Evolutionary conservation across 2,797 vertebrate genomes (phyloP), one percentile per base, ranked within the genome.

Genomic region (Platyrinchus mystaceus): DNA sequence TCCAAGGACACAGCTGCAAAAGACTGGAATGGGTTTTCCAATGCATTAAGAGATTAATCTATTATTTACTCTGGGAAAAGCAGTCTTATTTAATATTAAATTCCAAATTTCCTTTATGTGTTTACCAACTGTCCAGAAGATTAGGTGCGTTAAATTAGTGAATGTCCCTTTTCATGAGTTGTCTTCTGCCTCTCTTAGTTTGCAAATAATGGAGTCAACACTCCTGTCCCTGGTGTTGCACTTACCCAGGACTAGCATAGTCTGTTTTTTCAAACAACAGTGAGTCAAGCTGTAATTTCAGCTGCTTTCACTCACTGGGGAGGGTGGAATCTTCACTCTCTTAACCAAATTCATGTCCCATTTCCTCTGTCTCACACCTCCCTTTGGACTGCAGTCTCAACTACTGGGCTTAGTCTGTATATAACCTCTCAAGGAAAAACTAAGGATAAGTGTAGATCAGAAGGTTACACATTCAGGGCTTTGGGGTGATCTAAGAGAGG

Each of bases 1-100:
- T 34, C 46, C 81, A 82, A 90, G 80, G 90, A 77, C 62, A 62
- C n/a, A 84, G 73, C 62, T 92, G 66, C 58, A 53, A 62, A 91
- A 83, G 56, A 36, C 4, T 78, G 78, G 37, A 73, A 26, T 71
- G 59, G 34, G 21, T 58, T 94, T 97, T 73, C 52, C 23, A 7
- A 10, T 74, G 75, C 52, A 59, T 87, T 76, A 84, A 68, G 52
- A 82, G 59, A 70, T 28, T 56, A 83, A 77, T 80, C 50, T 89
- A 32, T 91, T 96, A 88, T 93, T 95, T 95, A 80, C 70, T 82
- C 53, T 55, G 74, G 59, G 53, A 95, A 80, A 24, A 76, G 52
- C 64, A 59, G 49, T 88, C 71, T 74, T 78, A 69, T 64, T 84
- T 92, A 85, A 93, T 60, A 73, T 64, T 83, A 79, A 83, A 88